phyloP scores from a whole-genome alignment of 2,888 invertebrate genomes.

The Parnassius glacialis region DNA sequence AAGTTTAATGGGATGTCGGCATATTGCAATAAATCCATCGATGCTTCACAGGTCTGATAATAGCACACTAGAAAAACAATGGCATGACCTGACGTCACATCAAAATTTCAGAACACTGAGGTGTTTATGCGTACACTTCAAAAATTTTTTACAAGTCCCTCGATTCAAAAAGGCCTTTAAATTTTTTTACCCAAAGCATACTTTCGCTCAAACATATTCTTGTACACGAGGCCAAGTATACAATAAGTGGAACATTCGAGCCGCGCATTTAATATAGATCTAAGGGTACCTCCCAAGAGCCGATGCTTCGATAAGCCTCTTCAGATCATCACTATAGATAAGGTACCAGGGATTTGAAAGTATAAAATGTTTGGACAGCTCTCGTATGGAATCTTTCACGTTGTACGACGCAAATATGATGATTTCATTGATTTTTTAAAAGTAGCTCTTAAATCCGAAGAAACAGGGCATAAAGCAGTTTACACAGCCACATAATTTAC shows the following conservation, averaged over 20 bases:
- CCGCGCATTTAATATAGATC: conserved; percentile 77
- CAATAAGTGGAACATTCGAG: conserved; percentile 15
- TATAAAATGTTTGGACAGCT: conserved; percentile 80
- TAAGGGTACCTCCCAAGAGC: conserved; percentile 71
- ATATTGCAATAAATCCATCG: conserved; percentile 74
- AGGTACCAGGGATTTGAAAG: conserved; percentile 73
- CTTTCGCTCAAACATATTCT: conserved; percentile 30
- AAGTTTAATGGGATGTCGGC: conserved; percentile 49
- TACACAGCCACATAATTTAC: conserved; percentile 30
- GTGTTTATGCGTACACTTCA: neutral
- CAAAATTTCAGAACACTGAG: conserved; percentile 48
- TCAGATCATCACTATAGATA: conserved; percentile 78
- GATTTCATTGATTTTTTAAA: conserved; percentile 37
- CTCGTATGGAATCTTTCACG: conserved; percentile 77
- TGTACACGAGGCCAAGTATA: conserved; percentile 17
- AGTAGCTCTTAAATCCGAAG: conserved; percentile 36
- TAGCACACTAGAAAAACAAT: conserved; percentile 55
- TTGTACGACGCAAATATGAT: conserved; percentile 72
- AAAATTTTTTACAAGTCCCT: neutral
- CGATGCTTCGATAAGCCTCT: conserved; percentile 67
- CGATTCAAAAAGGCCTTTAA: conserved; percentile 6
- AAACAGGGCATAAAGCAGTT: conserved; percentile 43
- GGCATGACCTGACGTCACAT: conserved; percentile 69
- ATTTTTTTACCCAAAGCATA: conserved; percentile 4
- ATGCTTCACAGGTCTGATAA: conserved; percentile 12